Conservation (phyloP, 2,888 invertebrate genomes). For the Torymus auratus region DNA sequence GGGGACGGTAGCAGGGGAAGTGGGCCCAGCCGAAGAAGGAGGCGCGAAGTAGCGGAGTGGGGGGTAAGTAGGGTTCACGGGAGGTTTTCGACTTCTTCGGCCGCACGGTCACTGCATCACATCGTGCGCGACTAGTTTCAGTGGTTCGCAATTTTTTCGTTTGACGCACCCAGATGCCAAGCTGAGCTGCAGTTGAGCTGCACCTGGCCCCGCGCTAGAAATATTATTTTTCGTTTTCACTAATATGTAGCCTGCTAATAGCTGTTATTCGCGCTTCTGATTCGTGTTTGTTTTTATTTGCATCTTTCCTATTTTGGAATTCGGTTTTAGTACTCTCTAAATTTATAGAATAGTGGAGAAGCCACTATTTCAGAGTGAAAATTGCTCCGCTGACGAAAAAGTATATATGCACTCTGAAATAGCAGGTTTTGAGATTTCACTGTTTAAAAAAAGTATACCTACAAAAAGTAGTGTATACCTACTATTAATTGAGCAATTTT, state of each 20-base stretch:
- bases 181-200: constrained; percentile 25
- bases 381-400: too few species aligned
- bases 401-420: too few species aligned
- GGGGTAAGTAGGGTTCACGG: constrained; percentile 77
- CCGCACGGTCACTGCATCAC: constrained; percentile 65
- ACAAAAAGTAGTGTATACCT: too few species aligned
- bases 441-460: too few species aligned
- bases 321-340: too few species aligned
- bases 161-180: constrained; percentile 12
- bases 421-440: too few species aligned
- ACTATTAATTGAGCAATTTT: too few species aligned
- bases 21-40: constrained; percentile 68
- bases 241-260: background rate
- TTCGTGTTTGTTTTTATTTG: too few species aligned
- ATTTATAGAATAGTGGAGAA: too few species aligned
- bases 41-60: constrained; percentile 61
- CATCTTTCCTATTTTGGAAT: too few species aligned
- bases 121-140: constrained; percentile 72
- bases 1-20: constrained; percentile 53
- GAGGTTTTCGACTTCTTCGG: constrained; percentile 76
- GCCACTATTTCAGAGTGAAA: too few species aligned
- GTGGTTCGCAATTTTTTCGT: constrained; percentile 74
- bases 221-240: background rate
- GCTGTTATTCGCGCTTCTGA: too few species aligned
- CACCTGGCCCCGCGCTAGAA: constrained; percentile 40